A percentile compares a stretch with the other conserved stretches of the same genome.
Evolutionary conservation across 2,113 vertebrate species (phyloP).

Genomic region (Mustela nigripes): DNA sequence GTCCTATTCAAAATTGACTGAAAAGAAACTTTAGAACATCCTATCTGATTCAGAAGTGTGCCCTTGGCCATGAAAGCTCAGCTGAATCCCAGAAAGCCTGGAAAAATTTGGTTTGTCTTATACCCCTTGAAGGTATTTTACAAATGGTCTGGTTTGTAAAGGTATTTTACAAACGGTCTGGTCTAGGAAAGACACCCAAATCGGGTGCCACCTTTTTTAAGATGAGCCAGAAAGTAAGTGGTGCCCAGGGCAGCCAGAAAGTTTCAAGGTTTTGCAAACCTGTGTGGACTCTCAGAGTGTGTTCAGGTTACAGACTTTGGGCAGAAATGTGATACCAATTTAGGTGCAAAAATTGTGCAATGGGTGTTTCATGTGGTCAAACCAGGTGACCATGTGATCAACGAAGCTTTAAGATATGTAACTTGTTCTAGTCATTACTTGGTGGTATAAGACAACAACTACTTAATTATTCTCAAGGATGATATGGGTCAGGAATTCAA

Average conservation of each 20-base stretch:
- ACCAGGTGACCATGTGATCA: conserved; percentile 48
- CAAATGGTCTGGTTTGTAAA: neutral
- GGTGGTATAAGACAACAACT: neutral
- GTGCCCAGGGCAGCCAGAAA: neutral
- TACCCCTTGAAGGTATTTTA: conserved; percentile 18
- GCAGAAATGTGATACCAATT: conserved; percentile 38
- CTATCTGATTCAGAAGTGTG: neutral
- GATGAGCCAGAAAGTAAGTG: neutral
- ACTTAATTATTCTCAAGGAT: conserved; percentile 41
- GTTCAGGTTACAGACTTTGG: conserved; percentile 44
- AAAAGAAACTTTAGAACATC: conserved; percentile 5
- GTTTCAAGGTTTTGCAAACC: neutral
- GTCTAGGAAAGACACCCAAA: neutral
- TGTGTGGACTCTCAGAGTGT: neutral
- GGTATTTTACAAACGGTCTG: neutral
- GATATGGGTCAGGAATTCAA: conserved; percentile 56
- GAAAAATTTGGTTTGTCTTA: neutral
- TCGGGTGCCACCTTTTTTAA: neutral
- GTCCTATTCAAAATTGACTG: conserved; percentile 22
- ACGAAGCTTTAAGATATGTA: conserved; percentile 11
- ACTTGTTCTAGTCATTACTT: conserved; percentile 41
- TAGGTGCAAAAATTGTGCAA: conserved; percentile 3
- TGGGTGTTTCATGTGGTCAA: conserved; percentile 20
- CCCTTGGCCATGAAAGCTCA: neutral
- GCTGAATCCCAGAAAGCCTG: conserved; percentile 7